phyloP scores from a whole-genome alignment of 2,797 vertebrate genomes.

The Xyrichtys novacula region DNA sequence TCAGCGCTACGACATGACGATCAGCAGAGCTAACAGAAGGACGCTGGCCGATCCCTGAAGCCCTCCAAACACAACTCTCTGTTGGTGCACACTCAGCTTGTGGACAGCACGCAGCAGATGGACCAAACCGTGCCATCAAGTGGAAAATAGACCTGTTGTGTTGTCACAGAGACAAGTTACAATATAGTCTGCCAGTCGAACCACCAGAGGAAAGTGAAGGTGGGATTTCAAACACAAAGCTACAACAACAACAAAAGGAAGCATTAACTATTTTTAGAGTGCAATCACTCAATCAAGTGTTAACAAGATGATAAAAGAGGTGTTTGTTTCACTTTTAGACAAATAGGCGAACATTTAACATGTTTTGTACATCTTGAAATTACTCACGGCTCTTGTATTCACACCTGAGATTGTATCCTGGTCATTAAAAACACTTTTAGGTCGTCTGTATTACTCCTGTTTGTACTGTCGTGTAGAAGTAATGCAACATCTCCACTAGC shows the following conservation, averaged over 20 bases:
- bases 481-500: constrained; percentile 3
- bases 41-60: constrained; percentile 68
- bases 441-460: background rate
- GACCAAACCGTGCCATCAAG: constrained; percentile 81
- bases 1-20: constrained; percentile 52
- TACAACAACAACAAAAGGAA: constrained; percentile 28
- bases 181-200: constrained; percentile 64
- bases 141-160: constrained; percentile 86
- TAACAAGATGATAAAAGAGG: constrained; percentile 28
- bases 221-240: constrained; percentile 28
- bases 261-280: constrained; percentile 42
- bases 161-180: constrained; percentile 76
- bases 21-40: constrained; percentile 69
- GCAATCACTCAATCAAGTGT: constrained; percentile 37
- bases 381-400: background rate
- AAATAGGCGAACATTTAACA: background rate
- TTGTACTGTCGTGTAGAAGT: constrained; percentile 10
- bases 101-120: constrained; percentile 79
- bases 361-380: background rate
- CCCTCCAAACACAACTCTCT: constrained; percentile 68
- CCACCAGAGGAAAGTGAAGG: constrained; percentile 65
- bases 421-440: constrained; percentile 2
- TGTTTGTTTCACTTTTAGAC: constrained; percentile 21
- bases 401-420: background rate
- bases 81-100: constrained; percentile 68